Conservation (phyloP, 2,888 invertebrate genomes). For the Spodoptera picta region DNA sequence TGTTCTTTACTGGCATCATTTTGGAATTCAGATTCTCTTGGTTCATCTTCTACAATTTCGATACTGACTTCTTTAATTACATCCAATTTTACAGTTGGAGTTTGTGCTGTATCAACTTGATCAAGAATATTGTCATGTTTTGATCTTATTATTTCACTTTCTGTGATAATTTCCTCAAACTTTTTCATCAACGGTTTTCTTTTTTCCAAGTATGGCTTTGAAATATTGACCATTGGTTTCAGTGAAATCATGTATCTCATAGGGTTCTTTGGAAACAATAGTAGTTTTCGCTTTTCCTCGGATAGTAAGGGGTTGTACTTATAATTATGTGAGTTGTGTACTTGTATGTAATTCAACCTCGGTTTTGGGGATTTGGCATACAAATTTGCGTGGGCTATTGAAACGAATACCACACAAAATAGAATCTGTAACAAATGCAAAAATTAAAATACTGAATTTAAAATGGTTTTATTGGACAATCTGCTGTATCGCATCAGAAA, state of each 20-base stretch:
- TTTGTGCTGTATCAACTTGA: not conserved
- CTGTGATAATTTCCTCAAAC: constrained; percentile 15
- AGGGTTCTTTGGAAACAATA: constrained; percentile 61
- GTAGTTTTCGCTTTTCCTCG: constrained; percentile 51
- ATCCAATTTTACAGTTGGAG: not conserved
- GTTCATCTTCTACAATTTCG: constrained; percentile 11
- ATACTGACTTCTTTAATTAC: constrained; percentile 12
- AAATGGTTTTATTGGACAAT: too few species aligned
- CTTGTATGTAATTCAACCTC: constrained; percentile 8
- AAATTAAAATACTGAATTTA: not conserved
- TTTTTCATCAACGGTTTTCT: constrained; percentile 57
- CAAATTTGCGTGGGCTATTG: constrained; percentile 14
- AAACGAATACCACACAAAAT: constrained; percentile 13
- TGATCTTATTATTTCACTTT: constrained; percentile 5
- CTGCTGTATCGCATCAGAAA: too few species aligned
- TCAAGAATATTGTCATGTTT: not conserved
- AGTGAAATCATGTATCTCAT: constrained; percentile 58
- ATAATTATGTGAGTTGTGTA: constrained; percentile 1
- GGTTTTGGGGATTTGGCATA: constrained; percentile 19
- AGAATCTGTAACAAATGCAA: constrained; percentile 35
- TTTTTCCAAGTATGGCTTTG: constrained; percentile 14
- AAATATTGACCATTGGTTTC: constrained; percentile 35
- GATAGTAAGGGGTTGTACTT: constrained; percentile 16
- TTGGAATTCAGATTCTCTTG: not conserved
- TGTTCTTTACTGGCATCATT: not conserved